Base-by-base conservation (phyloP, 1,140 invertebrate genomes). In the Coptotermes formosanus region DNA sequence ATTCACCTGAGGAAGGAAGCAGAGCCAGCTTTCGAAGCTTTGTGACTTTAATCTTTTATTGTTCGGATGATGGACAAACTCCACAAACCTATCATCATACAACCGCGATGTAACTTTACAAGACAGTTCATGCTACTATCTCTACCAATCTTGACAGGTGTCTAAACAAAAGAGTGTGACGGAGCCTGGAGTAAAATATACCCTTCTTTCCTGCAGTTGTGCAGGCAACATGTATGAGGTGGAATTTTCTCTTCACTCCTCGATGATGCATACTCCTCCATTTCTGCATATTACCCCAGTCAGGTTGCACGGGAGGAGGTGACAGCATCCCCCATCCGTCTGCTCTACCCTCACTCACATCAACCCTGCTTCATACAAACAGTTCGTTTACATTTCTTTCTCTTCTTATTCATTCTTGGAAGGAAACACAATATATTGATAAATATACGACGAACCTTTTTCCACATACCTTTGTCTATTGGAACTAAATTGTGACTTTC, bases 321-420 rank as follows among this genome's bases (percentile, higher is more conserved):
- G 64, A 75, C 64, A 75, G 25, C 64, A 9, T 75, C 64, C 64
- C 25, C 55, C 55, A 59, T 59, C 55, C 55, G 55, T 59, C 55
- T 59, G 14, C 55, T 23, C 55, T 59, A 19, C 14, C 55, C 55
- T 23, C 55, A 14, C 55, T 59, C 55, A 59, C 64, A 8, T 75
- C 64, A n/a, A 75, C 64, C 64, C 64, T 14, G 64, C 64, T 75
- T 75, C 64, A 75, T 75, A 75, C 64, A 75, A 75, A 75, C 64
- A 75, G 25, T 75, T 75, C 64, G 64, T 75, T 75, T 75, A 30
- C 64, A 30, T 75, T 75, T 75, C 64, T 75, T 30, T 30, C 64
- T 75, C n/a, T 30, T 30, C n/a, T n/a, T 75, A n/a, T 75, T 30
- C 64, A 11, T 75, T 75, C 64, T 14, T 7, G 64, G 25, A 30